Conservation (phyloP, 2,113 vertebrate species). For the Steatornis caripensis region DNA sequence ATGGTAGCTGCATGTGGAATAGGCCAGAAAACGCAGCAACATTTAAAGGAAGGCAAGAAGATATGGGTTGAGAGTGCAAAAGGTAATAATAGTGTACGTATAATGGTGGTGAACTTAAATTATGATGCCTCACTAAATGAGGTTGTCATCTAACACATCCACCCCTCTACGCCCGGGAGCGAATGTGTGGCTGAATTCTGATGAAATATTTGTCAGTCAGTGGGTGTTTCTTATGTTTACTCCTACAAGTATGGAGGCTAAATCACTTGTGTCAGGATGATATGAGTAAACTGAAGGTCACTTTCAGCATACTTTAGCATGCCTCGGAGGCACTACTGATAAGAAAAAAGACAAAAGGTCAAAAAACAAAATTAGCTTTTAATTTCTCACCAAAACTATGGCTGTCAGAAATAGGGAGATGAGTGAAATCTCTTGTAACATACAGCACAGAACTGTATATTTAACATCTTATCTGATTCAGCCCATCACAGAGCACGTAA, state of each 20-base stretch:
- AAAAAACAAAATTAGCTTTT: constrained; percentile 70
- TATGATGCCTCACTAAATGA: not conserved
- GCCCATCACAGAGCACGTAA: constrained; percentile 8
- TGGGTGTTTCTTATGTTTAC: constrained; percentile 53
- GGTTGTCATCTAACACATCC: not conserved
- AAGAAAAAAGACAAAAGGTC: constrained; percentile 70
- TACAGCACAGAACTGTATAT: not conserved
- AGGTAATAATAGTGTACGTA: not conserved
- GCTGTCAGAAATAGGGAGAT: constrained; percentile 26
- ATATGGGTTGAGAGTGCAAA: not conserved
- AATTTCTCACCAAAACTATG: constrained; percentile 58
- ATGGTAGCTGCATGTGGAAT: not conserved
- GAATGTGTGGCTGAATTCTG: not conserved
- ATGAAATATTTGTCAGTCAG: constrained; percentile 49
- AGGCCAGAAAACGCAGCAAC: not conserved
- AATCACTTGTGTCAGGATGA: constrained; percentile 68
- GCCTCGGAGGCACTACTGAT: constrained; percentile 67
- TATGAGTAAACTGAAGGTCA: constrained; percentile 73
- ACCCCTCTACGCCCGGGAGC: not conserved
- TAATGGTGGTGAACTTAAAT: not conserved
- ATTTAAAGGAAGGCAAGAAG: not conserved
- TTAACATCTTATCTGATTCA: constrained; percentile 49
- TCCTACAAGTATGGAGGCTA: constrained; percentile 60
- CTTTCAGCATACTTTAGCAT: constrained; percentile 62
- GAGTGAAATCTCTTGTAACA: constrained; percentile 15